Evolutionary conservation across 2,888 invertebrate genomes (phyloP).

Genomic region (Leptarthrus brevirostris): DNA sequence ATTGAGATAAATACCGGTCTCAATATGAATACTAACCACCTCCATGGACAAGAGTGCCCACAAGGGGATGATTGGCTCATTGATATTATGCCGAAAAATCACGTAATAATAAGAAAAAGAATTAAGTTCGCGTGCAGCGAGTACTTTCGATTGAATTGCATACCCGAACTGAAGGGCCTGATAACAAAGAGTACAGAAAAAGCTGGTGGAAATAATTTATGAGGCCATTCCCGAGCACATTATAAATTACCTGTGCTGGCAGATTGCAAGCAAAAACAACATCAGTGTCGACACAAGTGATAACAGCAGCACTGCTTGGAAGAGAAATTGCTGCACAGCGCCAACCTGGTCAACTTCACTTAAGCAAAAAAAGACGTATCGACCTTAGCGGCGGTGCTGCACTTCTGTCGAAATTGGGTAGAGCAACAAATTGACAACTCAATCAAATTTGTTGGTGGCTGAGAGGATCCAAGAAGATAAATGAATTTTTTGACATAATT

Average conservation of each 20-base stretch:
- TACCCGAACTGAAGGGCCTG: slow-evolving; percentile 3
- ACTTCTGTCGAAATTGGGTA: slow-evolving; percentile 28
- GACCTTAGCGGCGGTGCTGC: background rate
- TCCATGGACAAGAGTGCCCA: slow-evolving; percentile 17
- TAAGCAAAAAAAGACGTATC: background rate
- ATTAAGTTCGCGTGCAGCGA: slow-evolving; percentile 29
- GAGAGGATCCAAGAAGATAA: background rate
- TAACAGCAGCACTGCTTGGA: slow-evolving; percentile 33
- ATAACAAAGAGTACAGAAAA: slow-evolving; percentile 29
- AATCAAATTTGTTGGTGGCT: slow-evolving; percentile 27
- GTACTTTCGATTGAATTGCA: background rate
- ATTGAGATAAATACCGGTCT: slow-evolving; percentile 25
- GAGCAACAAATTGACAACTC: slow-evolving; percentile 39
- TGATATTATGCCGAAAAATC: slow-evolving; percentile 1
- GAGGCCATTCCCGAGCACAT: slow-evolving; percentile 49
- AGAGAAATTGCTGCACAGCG: slow-evolving; percentile 31
- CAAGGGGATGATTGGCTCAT: slow-evolving; percentile 3
- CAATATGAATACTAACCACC: background rate
- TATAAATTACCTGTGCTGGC: slow-evolving; percentile 50
- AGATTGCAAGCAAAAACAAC: slow-evolving; percentile 42
- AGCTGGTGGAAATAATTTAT: slow-evolving; percentile 53
- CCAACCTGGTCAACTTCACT: background rate
- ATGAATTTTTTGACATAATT: background rate
- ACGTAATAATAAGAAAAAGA: slow-evolving; percentile 3
- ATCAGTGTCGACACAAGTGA: slow-evolving; percentile 42